Percentiles rank a stretch among this genome's conserved stretches.
Conservation (phyloP, 1,140 invertebrate genomes). For the Pygmarrhopalites habei region DNA sequence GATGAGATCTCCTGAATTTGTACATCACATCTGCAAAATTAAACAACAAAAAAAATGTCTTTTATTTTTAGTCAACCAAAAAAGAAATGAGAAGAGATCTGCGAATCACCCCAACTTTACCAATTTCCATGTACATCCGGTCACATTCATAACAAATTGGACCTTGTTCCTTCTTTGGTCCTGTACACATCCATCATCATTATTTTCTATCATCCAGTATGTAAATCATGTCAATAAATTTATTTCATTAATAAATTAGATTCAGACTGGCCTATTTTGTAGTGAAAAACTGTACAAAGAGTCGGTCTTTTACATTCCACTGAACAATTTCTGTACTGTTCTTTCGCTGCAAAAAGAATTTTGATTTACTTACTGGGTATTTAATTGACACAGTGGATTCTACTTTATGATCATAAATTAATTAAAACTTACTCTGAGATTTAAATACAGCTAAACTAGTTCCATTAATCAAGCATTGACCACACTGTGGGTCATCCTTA, state of each 20-base stretch:
- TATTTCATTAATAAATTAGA: neutral
- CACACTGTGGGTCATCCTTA: no score
- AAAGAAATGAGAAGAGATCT: slow-evolving; percentile 7
- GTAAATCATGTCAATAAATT: neutral
- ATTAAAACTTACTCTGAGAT: neutral
- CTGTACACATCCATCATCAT: neutral
- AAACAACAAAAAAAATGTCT: neutral
- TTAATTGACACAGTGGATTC: no score
- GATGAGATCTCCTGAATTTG: neutral
- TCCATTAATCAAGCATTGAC: neutral
- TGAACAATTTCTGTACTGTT: slow-evolving; percentile 19
- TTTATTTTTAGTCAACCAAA: slow-evolving; percentile 7
- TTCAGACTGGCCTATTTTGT: slow-evolving; percentile 5
- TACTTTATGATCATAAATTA: no score
- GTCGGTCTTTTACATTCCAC: slow-evolving; percentile 9
- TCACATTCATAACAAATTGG: neutral
- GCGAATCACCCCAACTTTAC: neutral
- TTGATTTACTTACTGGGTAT: neutral
- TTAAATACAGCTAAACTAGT: neutral
- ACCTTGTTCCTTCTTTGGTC: neutral
- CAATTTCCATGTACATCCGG: no score
- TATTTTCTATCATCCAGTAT: no score
- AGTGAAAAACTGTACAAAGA: slow-evolving; percentile 17
- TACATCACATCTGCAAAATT: slow-evolving; percentile 8
- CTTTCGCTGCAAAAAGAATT: neutral